These are phyloP conservation scores for Gisinianus flammeolus DNA, from an alignment of 2,888 invertebrate species.

Conservation along the genomic window DNA sequence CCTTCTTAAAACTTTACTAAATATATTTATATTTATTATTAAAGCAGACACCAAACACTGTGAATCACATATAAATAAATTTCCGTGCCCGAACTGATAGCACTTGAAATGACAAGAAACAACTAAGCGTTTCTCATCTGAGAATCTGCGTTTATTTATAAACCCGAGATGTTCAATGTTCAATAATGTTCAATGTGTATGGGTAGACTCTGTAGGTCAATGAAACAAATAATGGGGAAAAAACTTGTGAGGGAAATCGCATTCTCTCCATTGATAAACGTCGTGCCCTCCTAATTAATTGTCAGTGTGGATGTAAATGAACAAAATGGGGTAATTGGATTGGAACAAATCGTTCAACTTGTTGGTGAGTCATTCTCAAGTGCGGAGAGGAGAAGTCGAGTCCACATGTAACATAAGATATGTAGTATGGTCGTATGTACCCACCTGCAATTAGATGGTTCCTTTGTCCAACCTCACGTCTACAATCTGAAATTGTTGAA, in stretches of 20 bases:
- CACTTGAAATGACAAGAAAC: background rate
- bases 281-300: conserved; percentile 8
- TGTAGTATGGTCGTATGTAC: too few species aligned
- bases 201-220: conserved; percentile 6
- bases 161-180: conserved; percentile 1
- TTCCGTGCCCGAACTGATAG: too few species aligned
- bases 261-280: background rate
- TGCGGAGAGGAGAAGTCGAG: too few species aligned
- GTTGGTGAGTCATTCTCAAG: background rate
- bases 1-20: too few species aligned
- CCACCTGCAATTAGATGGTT: background rate
- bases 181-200: too few species aligned
- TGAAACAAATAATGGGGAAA: background rate
- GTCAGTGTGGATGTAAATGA: background rate
- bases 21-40: background rate
- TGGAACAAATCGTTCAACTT: background rate
- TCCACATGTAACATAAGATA: too few species aligned
- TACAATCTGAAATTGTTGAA: background rate
- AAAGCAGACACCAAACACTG: background rate
- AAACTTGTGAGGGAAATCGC: background rate
- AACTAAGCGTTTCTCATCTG: background rate
- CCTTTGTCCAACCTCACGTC: background rate
- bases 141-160: conserved; percentile 16
- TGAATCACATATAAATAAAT: background rate
- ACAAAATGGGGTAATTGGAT: conserved; percentile 29